Evolutionary conservation across 2,888 invertebrate species (phyloP).

Genomic region (Autographa gamma): DNA sequence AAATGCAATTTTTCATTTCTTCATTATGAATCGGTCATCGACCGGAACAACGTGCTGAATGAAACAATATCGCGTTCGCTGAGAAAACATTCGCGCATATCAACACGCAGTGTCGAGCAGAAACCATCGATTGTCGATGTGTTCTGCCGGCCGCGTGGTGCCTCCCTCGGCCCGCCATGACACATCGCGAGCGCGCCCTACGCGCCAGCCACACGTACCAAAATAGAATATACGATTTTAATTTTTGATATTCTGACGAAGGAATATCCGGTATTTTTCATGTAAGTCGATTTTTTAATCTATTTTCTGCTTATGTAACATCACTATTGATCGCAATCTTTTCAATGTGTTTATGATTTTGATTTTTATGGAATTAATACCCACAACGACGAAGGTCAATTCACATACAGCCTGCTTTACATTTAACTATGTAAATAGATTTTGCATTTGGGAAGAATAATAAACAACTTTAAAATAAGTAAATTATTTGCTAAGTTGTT

Average conservation of each 20-base stretch:
- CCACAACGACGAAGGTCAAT: not conserved
- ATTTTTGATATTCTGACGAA: constrained; percentile 41
- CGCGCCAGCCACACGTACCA: constrained; percentile 65
- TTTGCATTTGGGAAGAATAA: not conserved
- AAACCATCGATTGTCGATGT: constrained; percentile 60
- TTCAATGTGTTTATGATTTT: constrained; percentile 12
- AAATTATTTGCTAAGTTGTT: constrained; percentile 2
- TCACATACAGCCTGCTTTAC: not conserved
- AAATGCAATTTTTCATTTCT: constrained; percentile 22
- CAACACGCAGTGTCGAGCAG: constrained; percentile 25
- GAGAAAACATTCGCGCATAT: constrained; percentile 47
- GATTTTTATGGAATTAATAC: constrained; percentile 12
- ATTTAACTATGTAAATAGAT: not conserved
- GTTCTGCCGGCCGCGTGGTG: constrained; percentile 35
- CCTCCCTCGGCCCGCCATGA: constrained; percentile 66
- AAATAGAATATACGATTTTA: constrained; percentile 63
- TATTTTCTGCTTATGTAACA: constrained; percentile 10
- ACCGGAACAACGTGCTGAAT: constrained; percentile 27
- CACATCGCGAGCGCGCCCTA: constrained; percentile 66
- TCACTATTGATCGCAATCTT: constrained; percentile 19
- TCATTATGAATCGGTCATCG: constrained; percentile 37
- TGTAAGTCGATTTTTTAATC: constrained; percentile 43
- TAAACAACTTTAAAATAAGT: not conserved
- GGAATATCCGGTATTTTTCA: constrained; percentile 34
- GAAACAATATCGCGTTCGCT: constrained; percentile 32